A percentile compares a stretch with the other conserved stretches of the same genome.
phyloP scores from a whole-genome alignment of 2,888 invertebrate genomes.

The Drosophila lacicola region DNA sequence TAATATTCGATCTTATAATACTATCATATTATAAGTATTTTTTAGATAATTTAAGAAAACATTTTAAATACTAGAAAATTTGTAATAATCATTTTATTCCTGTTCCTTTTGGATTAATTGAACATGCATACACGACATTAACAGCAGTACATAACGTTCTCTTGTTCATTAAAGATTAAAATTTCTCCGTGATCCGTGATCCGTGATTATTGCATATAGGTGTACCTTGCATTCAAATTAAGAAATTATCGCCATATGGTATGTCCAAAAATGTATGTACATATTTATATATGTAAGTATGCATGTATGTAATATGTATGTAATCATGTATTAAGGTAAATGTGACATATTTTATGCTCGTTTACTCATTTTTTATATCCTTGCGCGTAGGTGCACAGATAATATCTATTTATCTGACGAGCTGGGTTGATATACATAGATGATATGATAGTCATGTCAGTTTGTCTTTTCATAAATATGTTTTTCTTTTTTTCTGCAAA shows the following conservation, averaged over 20 bases:
- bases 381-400: too few relatives aligned
- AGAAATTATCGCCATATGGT: background rate
- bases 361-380: too few relatives aligned
- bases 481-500: too few relatives aligned
- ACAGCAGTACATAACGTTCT: slow-evolving; percentile 11
- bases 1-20: slow-evolving; percentile 33
- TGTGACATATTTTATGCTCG: too few relatives aligned
- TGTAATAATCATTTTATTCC: slow-evolving; percentile 23
- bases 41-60: slow-evolving; percentile 52
- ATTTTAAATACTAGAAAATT: slow-evolving; percentile 47
- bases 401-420: too few relatives aligned
- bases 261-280: slow-evolving; percentile 17
- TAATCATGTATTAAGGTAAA: background rate
- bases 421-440: too few relatives aligned
- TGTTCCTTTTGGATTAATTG: slow-evolving; percentile 24
- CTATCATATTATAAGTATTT: slow-evolving; percentile 30
- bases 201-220: background rate
- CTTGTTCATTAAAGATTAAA: slow-evolving; percentile 11
- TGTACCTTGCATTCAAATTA: slow-evolving; percentile 1
- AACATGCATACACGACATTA: slow-evolving; percentile 52
- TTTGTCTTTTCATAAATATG: too few relatives aligned
- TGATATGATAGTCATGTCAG: too few relatives aligned
- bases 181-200: background rate
- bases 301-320: background rate
- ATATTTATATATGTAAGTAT: slow-evolving; percentile 11